phyloP scores from a whole-genome alignment of 30 jellyfish, hydroid and myxozoan genomes.

The Catostylus mosaicus region DNA sequence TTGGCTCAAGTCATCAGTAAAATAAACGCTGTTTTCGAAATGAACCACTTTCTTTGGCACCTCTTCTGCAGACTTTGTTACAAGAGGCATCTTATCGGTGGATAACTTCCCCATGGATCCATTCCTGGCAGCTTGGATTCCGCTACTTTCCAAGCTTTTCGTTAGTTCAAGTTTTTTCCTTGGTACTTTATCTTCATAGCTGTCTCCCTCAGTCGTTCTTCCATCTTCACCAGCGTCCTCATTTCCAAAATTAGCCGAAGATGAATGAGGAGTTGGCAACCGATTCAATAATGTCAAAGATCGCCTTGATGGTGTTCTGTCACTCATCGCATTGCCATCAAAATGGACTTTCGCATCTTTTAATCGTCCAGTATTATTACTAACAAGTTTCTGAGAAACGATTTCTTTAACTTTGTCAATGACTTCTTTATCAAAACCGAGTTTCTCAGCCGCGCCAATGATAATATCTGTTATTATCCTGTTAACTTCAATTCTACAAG shows the following conservation, averaged over 20 bases:
- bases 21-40: too few species aligned
- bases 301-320: constrained; percentile 7
- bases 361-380: constrained; percentile 10
- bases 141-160: too few species aligned
- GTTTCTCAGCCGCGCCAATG: constrained; percentile 15
- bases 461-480: constrained; percentile 5
- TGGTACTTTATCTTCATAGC: too few species aligned
- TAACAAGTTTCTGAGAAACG: not conserved
- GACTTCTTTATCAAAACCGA: not conserved
- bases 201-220: not conserved
- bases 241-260: not conserved
- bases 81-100: too few species aligned
- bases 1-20: too few species aligned
- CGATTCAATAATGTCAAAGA: constrained; percentile 14
- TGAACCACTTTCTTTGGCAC: too few species aligned
- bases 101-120: too few species aligned
- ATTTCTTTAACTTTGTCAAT: constrained; percentile 10
- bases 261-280: constrained; percentile 63
- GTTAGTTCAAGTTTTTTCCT: too few species aligned
- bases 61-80: too few species aligned
- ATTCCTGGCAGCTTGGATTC: too few species aligned
- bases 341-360: constrained; percentile 6
- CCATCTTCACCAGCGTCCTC: too few species aligned
- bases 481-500: constrained; percentile 1
- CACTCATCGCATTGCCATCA: not conserved